Evolutionary conservation across 2,888 invertebrate species (phyloP), one percentile per base, ranked within the genome.

Genomic region (Sminthurinus aureus): DNA sequence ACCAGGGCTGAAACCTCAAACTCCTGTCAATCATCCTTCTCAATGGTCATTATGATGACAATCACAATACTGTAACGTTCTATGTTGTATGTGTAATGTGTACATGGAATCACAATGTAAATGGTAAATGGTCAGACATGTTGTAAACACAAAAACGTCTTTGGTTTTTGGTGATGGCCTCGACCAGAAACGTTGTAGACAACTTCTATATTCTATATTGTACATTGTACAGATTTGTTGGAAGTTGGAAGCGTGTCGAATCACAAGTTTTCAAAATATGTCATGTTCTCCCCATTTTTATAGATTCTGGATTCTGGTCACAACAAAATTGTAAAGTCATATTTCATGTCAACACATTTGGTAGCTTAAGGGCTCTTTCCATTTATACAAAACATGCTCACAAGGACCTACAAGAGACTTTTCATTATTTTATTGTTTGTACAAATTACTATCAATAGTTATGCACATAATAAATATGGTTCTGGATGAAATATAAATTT

Each of bases 1-100:
- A 75, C 11, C 73, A 18, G 51, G 38, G 20, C 26, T 66, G 24
- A 66, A 64, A 52, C 13, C 67, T 79, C 50, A 20, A 22, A 66
- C 52, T 24, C 22, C 77, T 78, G 76, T 78, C 66, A 78, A 66
- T 78, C 38, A 67, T 78, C n/a, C 26, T n/a, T 51, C 51, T 80
- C 38, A 52, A 71, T 80, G 80, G n/a, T 80, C 80, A 80, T 73
- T 80, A 50, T 6, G 64, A 64, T 13, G 13, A 18, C 13, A 64
- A 13, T 64, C 15, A 18, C 64, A 18, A 64, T 13, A 13, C 9
- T 13, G 64, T 64, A 64, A 64, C 9, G 9, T 64, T 64, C 3
- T 64, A 64, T 4, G 9, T 64, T 18, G 64, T 64, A 64, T 64
- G 64, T n/a, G n/a, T n/a, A 64, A 64, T 64, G n/a, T 64, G n/a